phyloP scores from a whole-genome alignment of 2,113 vertebrate species.

The Lepus europaeus region DNA sequence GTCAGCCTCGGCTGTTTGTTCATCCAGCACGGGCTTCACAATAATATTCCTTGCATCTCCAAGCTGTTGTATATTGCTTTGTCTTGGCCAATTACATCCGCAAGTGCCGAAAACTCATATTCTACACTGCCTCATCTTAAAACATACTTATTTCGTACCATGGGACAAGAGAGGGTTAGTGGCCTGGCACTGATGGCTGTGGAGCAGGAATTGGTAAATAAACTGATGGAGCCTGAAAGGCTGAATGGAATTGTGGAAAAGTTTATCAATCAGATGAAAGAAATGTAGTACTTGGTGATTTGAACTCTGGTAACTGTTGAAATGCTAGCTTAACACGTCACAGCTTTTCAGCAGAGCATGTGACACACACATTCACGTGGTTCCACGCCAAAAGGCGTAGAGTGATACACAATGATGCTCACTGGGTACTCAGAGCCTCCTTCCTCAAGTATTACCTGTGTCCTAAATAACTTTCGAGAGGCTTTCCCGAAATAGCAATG shows the following conservation, averaged over 20 bases:
- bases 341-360: neutral
- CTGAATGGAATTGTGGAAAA: conserved; percentile 77
- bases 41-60: conserved; percentile 76
- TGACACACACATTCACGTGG: neutral
- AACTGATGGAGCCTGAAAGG: conserved; percentile 77
- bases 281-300: conserved; percentile 38
- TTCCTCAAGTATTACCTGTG: conserved; percentile 3
- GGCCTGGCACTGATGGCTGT: conserved; percentile 77
- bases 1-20: conserved; percentile 71
- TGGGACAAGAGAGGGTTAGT: conserved; percentile 71
- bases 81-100: conserved; percentile 78
- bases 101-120: conserved; percentile 63
- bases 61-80: conserved; percentile 77
- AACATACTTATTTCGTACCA: conserved; percentile 70
- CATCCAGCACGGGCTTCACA: conserved; percentile 80
- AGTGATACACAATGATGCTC: neutral
- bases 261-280: conserved; percentile 74
- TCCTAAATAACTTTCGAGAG: neutral
- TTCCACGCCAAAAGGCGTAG: conserved; percentile 1
- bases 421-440: neutral
- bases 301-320: conserved; percentile 18
- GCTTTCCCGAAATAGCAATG: neutral
- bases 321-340: neutral
- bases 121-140: conserved; percentile 75
- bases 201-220: conserved; percentile 81